Percentiles rank a stretch among this genome's conserved stretches.
Conservation (phyloP, 2,797 vertebrate species). For the Oreochromis grahami region DNA sequence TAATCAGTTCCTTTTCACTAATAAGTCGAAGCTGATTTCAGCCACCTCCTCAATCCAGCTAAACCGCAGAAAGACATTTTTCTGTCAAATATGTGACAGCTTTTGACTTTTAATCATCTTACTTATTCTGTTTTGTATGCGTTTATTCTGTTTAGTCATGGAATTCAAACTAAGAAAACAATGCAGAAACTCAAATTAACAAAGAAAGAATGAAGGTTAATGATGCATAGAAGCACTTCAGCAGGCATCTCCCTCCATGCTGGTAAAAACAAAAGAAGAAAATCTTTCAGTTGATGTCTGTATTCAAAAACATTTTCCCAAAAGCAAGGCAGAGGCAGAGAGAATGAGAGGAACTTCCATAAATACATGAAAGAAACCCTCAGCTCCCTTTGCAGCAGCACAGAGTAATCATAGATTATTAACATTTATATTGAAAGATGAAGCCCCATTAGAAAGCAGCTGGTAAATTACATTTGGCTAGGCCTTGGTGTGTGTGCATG, state of each 20-base stretch:
- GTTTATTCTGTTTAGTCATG: background rate
- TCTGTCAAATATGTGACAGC: background rate
- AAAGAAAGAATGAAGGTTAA: slow-evolving; percentile 11
- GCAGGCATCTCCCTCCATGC: background rate
- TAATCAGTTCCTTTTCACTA: background rate
- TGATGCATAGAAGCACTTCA: background rate
- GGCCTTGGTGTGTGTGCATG: background rate
- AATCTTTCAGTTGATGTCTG: slow-evolving; percentile 32
- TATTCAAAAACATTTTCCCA: slow-evolving; percentile 35
- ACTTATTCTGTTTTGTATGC: background rate
- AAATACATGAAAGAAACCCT: slow-evolving; percentile 40
- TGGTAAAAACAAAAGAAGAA: slow-evolving; percentile 14
- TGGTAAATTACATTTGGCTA: slow-evolving; percentile 63
- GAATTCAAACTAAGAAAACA: background rate
- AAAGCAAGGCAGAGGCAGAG: slow-evolving; percentile 2
- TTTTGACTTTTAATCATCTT: background rate
- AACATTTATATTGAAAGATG: slow-evolving; percentile 77
- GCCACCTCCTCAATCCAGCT: background rate
- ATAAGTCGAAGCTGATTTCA: background rate
- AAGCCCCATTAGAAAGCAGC: slow-evolving; percentile 68
- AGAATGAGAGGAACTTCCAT: slow-evolving; percentile 11
- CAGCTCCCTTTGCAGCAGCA: slow-evolving; percentile 26
- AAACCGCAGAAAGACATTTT: background rate
- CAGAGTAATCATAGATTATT: slow-evolving; percentile 69
- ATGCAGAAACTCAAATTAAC: slow-evolving; percentile 2